Conservation (phyloP, 1,140 invertebrate species). For the Dinoponera quadriceps region DNA sequence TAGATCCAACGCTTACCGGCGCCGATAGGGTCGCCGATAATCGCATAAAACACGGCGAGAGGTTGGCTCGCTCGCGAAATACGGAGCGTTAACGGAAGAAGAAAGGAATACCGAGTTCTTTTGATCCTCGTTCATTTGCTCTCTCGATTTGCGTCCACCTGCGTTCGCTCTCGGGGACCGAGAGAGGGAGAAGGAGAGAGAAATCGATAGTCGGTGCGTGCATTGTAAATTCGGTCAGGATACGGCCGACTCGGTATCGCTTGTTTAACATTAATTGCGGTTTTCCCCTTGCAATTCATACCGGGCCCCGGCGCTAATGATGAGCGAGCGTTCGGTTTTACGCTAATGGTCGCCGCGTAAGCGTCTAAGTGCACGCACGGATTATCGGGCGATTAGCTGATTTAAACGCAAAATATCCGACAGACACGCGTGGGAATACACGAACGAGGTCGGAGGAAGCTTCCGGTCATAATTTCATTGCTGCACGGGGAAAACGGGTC, state of each 20-base stretch:
- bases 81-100: neutral
- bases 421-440: neutral
- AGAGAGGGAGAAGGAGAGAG: too few species aligned
- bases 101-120: neutral
- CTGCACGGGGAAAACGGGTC: too few species aligned
- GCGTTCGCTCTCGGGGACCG: too few species aligned
- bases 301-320: slow-evolving; percentile 64
- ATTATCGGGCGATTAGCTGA: slow-evolving; percentile 53
- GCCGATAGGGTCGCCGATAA: slow-evolving; percentile 10
- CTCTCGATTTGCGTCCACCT: too few species aligned
- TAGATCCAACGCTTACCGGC: slow-evolving; percentile 11
- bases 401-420: slow-evolving; percentile 30
- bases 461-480: neutral
- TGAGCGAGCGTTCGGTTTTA: slow-evolving; percentile 55
- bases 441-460: neutral
- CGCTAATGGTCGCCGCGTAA: slow-evolving; percentile 57
- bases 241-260: slow-evolving; percentile 44
- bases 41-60: slow-evolving; percentile 19
- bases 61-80: neutral
- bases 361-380: slow-evolving; percentile 31
- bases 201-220: neutral
- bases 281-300: slow-evolving; percentile 57
- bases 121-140: too few species aligned
- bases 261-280: slow-evolving; percentile 69
- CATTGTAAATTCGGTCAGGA: neutral